phyloP scores from a whole-genome alignment of 2,888 invertebrate species.

The Endomychus coccineus region DNA sequence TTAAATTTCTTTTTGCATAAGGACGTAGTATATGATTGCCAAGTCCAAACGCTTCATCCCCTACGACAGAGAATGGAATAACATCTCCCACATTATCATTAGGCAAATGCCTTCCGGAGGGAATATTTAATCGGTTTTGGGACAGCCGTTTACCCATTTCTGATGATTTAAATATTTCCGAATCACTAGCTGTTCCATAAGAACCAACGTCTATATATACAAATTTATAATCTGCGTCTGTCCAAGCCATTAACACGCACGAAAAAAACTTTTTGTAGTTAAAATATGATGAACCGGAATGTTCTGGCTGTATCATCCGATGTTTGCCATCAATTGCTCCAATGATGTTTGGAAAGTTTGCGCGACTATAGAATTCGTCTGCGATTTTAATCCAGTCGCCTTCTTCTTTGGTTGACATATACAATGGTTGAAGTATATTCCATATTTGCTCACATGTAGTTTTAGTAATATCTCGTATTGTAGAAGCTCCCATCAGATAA shows the following conservation, averaged over 20 bases:
- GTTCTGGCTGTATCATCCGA: constrained; percentile 24
- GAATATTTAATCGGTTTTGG: constrained; percentile 22
- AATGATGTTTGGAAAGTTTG: constrained; percentile 33
- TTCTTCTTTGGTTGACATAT: constrained; percentile 17
- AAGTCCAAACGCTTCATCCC: constrained; percentile 32
- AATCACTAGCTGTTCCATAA: constrained; percentile 27
- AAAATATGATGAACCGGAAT: constrained; percentile 25
- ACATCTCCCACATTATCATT: constrained; percentile 24
- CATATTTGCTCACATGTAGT: constrained; percentile 28
- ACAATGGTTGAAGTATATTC: constrained; percentile 20
- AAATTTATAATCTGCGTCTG: constrained; percentile 23
- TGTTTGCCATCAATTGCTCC: constrained; percentile 31
- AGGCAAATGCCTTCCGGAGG: constrained; percentile 23
- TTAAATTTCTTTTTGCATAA: constrained; percentile 27
- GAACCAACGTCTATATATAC: constrained; percentile 24
- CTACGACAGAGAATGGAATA: constrained; percentile 28
- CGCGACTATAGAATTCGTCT: constrained; percentile 24
- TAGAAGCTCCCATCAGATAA: constrained; percentile 26
- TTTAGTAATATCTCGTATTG: constrained; percentile 28
- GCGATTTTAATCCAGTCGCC: constrained; percentile 28
- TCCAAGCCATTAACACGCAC: constrained; percentile 19
- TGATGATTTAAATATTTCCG: constrained; percentile 26
- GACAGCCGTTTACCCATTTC: constrained; percentile 24
- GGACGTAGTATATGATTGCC: constrained; percentile 28
- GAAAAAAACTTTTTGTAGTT: constrained; percentile 28